These are phyloP conservation scores for Metaphire vulgaris DNA, from an alignment of 1,140 invertebrate species.

Conservation along the genomic window DNA sequence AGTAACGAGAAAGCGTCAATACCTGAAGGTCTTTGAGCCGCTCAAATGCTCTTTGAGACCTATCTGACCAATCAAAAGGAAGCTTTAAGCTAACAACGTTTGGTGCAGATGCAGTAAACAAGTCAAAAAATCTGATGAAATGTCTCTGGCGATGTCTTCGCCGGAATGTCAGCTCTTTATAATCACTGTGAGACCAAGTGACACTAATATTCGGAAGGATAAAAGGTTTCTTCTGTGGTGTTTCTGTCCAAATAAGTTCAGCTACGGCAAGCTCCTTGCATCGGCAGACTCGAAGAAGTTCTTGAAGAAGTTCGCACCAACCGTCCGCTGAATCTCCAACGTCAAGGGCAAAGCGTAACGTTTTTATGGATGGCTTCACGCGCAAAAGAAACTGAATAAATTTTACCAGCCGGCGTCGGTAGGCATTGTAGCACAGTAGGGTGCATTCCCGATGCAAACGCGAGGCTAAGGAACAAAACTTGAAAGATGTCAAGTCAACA, in stretches of 20 bases:
- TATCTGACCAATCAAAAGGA: conserved; percentile 48
- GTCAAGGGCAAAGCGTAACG: conserved; percentile 45
- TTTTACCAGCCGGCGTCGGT: conserved; percentile 37
- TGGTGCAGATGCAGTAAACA: conserved; percentile 38
- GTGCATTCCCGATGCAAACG: conserved; percentile 33
- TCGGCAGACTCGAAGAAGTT: conserved; percentile 33
- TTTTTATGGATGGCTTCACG: conserved; percentile 36
- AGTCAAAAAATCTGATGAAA: conserved; percentile 43
- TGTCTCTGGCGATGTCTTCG: conserved; percentile 37
- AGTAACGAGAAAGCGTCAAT: conserved; percentile 46
- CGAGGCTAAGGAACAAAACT: conserved; percentile 35
- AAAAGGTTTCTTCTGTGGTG: conserved; percentile 31
- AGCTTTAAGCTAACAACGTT: conserved; percentile 41
- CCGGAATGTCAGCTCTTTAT: conserved; percentile 34
- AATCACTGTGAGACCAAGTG: conserved; percentile 30
- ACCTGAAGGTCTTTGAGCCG: conserved; percentile 38
- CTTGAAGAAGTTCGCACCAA: conserved; percentile 36
- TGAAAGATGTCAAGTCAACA: conserved; percentile 40
- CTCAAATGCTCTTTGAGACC: conserved; percentile 37
- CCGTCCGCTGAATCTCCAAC: conserved; percentile 40
- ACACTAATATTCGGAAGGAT: conserved; percentile 33
- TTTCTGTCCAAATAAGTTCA: conserved; percentile 47
- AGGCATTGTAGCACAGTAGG: conserved; percentile 39
- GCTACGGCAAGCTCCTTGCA: conserved; percentile 36
- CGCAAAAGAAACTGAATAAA: conserved; percentile 35